A percentile compares a stretch with the other conserved stretches of the same genome.
Evolutionary conservation across 1,140 invertebrate genomes (phyloP).

Genomic region (Lepidotrigona ventralis): DNA sequence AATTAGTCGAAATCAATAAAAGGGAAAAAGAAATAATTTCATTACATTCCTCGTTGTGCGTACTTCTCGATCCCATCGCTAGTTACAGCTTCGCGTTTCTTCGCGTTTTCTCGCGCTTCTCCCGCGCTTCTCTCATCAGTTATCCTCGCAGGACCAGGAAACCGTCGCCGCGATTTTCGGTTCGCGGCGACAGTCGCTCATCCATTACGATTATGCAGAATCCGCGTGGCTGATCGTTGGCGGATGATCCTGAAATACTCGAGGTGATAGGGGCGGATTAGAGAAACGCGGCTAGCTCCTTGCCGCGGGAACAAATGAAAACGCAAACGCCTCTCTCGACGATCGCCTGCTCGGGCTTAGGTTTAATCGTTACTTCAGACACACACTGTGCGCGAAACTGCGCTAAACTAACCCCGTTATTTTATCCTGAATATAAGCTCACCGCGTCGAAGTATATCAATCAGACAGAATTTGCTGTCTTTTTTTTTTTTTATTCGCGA

Average conservation of each 20-base stretch:
- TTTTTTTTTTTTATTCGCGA: too few relatives aligned
- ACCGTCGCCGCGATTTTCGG: neutral
- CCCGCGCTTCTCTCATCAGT: neutral
- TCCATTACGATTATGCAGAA: conserved; percentile 46
- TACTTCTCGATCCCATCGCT: too few relatives aligned
- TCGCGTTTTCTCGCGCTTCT: neutral
- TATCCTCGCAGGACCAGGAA: neutral
- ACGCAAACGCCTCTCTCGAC: neutral
- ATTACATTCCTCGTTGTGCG: too few relatives aligned
- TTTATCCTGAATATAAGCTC: neutral
- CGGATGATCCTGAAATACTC: conserved; percentile 32
- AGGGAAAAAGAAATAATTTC: too few relatives aligned
- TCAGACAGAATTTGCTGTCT: neutral
- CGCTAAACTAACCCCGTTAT: neutral
- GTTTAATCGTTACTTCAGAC: neutral
- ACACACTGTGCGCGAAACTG: neutral
- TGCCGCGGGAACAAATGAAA: neutral
- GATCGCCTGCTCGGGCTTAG: neutral
- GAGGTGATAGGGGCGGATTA: neutral
- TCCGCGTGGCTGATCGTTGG: neutral
- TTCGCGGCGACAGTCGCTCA: neutral
- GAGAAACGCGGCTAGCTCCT: neutral
- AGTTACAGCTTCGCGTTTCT: neutral
- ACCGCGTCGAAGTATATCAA: neutral
- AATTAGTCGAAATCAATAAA: too few relatives aligned